Evolutionary conservation across 2,113 vertebrate genomes (phyloP).

Genomic region (Lophochroa leadbeateri): DNA sequence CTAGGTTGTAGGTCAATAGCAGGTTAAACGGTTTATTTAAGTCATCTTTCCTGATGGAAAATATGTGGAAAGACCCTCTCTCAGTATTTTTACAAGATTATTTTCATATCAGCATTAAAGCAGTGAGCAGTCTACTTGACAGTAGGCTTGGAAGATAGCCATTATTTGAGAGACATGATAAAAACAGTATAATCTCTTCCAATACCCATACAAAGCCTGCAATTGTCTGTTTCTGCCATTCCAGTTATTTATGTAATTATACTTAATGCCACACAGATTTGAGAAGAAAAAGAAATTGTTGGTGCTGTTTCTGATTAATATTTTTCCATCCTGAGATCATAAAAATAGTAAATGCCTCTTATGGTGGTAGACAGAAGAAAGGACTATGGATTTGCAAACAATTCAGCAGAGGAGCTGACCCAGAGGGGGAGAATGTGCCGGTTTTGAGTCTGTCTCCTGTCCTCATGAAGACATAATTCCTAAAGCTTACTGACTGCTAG

Average conservation of each 20-base stretch:
- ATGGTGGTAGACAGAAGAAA: not conserved
- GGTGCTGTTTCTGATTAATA: conserved; percentile 49
- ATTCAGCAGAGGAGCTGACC: not conserved
- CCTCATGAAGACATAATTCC: not conserved
- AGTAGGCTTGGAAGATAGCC: conserved; percentile 42
- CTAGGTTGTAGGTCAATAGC: conserved; percentile 51
- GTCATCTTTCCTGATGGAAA: conserved; percentile 25
- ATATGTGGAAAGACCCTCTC: conserved; percentile 36
- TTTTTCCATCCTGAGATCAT: conserved; percentile 39
- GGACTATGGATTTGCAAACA: conserved; percentile 18
- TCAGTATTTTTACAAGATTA: conserved; percentile 55
- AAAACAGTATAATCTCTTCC: conserved; percentile 57
- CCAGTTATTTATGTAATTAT: conserved; percentile 65
- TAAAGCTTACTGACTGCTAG: not conserved
- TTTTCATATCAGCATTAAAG: conserved; percentile 46
- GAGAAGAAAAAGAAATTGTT: conserved; percentile 45
- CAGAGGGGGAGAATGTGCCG: not conserved
- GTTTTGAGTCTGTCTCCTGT: not conserved
- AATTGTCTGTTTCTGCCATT: conserved; percentile 56
- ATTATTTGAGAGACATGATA: conserved; percentile 54
- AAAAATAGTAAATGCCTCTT: conserved; percentile 27
- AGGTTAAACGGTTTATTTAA: conserved; percentile 52
- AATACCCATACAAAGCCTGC: conserved; percentile 56
- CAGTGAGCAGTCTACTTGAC: conserved; percentile 35
- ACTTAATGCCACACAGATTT: conserved; percentile 57